phyloP scores from a whole-genome alignment of 2,888 invertebrate species.

The Pristionchus exspectatus region DNA sequence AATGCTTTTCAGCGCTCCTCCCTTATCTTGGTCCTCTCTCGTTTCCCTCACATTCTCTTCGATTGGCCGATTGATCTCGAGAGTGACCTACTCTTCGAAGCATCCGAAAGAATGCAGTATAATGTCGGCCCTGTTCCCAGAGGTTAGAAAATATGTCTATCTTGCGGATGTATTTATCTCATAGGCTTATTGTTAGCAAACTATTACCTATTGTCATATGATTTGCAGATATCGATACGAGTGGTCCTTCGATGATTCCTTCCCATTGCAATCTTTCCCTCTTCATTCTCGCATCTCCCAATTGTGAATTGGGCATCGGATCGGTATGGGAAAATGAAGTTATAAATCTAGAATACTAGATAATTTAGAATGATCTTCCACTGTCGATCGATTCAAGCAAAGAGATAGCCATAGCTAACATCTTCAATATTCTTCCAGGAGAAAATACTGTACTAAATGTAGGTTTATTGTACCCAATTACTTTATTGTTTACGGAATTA shows the following conservation, averaged over 20 bases:
- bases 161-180: too few species aligned
- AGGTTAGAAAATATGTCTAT: background rate
- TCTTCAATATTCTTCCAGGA: background rate
- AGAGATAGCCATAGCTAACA: background rate
- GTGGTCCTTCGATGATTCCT: background rate
- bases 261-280: conserved; percentile 9
- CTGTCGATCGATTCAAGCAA: background rate
- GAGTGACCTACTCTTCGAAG: background rate
- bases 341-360: background rate
- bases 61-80: conserved; percentile 12
- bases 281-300: conserved; percentile 13
- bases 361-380: conserved; percentile 7
- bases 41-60: conserved; percentile 32
- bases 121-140: conserved; percentile 3
- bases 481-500: background rate
- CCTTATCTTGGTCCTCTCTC: background rate
- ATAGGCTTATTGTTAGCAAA: background rate
- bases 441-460: conserved; percentile 17
- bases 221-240: background rate
- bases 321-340: background rate
- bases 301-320: conserved; percentile 1
- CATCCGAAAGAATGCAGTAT: background rate
- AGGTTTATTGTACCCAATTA: background rate
- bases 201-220: background rate
- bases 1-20: background rate